Conservation (phyloP, 2,797 vertebrate species). For the Anas capensis region DNA sequence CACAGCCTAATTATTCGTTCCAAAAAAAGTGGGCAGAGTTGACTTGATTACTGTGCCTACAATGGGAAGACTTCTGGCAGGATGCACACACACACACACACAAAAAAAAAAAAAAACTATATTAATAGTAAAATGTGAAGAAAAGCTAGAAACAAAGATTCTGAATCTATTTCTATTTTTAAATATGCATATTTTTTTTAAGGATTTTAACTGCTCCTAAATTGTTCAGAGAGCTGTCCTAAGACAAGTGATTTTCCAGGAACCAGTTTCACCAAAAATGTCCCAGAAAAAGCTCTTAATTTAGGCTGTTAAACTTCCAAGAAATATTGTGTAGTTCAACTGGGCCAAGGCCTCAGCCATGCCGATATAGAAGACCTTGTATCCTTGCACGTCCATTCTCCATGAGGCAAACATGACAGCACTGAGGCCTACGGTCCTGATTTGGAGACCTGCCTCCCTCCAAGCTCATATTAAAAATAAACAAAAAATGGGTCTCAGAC, state of each 20-base stretch:
- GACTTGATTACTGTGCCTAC: background rate
- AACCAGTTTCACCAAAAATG: background rate
- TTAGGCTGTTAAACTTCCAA: background rate
- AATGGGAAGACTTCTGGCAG: background rate
- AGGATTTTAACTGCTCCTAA: background rate
- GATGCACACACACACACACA: no score
- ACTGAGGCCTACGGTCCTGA: background rate
- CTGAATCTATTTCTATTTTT: background rate
- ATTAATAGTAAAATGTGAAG: background rate
- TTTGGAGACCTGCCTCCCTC: background rate
- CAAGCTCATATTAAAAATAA: background rate
- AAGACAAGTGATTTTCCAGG: background rate
- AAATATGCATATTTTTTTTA: background rate
- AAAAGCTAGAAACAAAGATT: background rate
- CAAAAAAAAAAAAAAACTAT: background rate
- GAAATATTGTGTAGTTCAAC: background rate
- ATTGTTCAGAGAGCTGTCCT: background rate
- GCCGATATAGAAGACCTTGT: background rate
- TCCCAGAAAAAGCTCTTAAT: background rate
- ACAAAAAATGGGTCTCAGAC: background rate
- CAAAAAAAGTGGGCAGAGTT: background rate
- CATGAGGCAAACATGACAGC: fast-evolving
- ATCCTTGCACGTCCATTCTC: background rate
- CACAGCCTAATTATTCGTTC: background rate
- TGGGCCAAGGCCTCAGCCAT: background rate